phyloP scores from a whole-genome alignment of 2,888 invertebrate species.

The Cordilura impudica region DNA sequence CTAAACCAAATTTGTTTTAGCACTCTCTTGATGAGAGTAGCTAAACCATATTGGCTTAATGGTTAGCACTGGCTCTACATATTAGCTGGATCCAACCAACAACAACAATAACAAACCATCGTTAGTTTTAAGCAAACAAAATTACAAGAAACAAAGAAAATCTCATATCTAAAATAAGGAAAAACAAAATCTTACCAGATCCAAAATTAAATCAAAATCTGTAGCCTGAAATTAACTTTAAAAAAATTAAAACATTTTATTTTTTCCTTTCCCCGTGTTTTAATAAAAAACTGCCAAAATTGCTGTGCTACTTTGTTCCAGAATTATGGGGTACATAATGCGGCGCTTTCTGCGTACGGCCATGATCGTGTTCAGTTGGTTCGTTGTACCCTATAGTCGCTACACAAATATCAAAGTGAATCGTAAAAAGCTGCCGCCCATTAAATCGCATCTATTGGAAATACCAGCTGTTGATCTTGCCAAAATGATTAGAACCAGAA shows the following conservation, averaged over 20 bases:
- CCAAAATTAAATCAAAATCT: conserved; percentile 13
- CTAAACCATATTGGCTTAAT: conserved; percentile 56
- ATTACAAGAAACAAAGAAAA: conserved; percentile 29
- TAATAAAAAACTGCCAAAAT: conserved; percentile 74
- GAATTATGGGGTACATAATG: conserved; percentile 81
- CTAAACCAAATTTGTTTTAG: conserved; percentile 57
- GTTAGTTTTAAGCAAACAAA: conserved; percentile 8
- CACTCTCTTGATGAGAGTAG: conserved; percentile 50
- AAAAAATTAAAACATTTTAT: conserved; percentile 1
- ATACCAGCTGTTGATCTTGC: conserved; percentile 85
- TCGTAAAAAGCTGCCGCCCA: conserved; percentile 82
- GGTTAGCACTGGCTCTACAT: conserved; percentile 17
- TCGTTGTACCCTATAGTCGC: conserved; percentile 80
- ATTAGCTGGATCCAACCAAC: conserved; percentile 18
- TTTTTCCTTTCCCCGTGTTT: conserved; percentile 53
- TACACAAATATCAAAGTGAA: conserved; percentile 79
- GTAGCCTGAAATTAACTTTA: background rate
- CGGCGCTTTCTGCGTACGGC: conserved; percentile 81
- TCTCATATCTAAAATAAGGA: conserved; percentile 14
- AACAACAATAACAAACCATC: conserved; percentile 29
- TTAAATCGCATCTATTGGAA: conserved; percentile 83
- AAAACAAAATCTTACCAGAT: conserved; percentile 33
- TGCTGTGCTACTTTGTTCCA: conserved; percentile 79
- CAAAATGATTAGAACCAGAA: conserved; percentile 84
- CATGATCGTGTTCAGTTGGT: conserved; percentile 81